Conservation (phyloP, 2,797 vertebrate species). For the Manis pentadactyla region DNA sequence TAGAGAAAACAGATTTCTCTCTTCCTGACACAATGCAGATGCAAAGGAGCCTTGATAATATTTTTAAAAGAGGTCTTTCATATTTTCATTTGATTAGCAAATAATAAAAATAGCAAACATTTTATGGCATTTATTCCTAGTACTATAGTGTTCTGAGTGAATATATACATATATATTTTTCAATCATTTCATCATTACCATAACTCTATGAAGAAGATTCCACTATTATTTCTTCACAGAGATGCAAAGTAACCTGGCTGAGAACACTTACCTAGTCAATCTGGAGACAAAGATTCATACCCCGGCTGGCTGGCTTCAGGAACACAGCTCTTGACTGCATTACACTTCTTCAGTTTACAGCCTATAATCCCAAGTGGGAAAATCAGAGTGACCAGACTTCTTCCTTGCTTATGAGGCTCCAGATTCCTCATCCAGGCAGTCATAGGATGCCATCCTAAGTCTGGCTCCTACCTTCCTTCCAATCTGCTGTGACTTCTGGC, state of each 20-base stretch:
- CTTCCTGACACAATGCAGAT: not conserved
- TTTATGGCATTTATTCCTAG: not conserved
- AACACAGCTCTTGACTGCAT: not conserved
- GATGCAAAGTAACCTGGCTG: not conserved
- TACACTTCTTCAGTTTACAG: not conserved
- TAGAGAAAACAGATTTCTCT: not conserved
- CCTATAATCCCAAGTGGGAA: not conserved
- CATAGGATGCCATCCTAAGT: not conserved
- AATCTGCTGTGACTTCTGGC: not conserved
- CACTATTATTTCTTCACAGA: not conserved
- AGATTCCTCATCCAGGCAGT: not conserved
- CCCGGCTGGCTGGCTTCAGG: not conserved
- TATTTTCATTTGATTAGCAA: constrained; percentile 19
- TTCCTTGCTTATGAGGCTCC: not conserved
- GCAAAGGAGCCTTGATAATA: not conserved
- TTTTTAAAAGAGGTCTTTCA: not conserved
- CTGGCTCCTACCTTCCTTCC: not conserved
- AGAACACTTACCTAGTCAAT: not conserved
- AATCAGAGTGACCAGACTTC: not conserved
- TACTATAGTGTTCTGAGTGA: not conserved
- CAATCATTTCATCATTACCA: not conserved
- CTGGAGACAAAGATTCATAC: not conserved
- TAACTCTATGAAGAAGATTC: not conserved
- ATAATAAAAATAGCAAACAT: not conserved
- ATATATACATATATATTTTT: not conserved